phyloP scores from a whole-genome alignment of 2,113 vertebrate species.

The Trogon melanurus region DNA sequence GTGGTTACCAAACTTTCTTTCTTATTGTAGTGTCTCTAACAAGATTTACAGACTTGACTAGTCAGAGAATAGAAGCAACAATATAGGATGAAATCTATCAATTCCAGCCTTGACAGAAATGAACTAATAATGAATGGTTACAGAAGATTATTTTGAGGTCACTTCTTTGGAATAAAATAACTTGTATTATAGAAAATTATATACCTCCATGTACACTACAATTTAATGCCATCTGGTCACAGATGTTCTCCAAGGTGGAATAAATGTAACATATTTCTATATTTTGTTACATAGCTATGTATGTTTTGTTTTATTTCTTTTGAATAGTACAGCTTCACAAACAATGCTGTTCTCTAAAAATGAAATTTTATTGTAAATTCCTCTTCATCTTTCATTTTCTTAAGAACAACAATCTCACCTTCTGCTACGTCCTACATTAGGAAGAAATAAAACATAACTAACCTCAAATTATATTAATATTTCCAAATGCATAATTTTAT shows the following conservation, averaged over 20 bases:
- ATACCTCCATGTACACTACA: not conserved
- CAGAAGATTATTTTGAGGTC: not conserved
- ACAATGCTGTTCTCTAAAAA: not conserved
- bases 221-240: not conserved
- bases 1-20: not conserved
- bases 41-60: not conserved
- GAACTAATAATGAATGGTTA: not conserved
- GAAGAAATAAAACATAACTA: not conserved
- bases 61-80: not conserved
- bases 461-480: not conserved
- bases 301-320: not conserved
- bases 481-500: not conserved
- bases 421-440: not conserved
- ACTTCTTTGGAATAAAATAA: not conserved
- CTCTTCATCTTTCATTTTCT: not conserved
- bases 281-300: not conserved
- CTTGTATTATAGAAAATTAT: not conserved
- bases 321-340: not conserved
- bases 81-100: not conserved
- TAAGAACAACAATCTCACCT: not conserved
- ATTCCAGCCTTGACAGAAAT: not conserved
- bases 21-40: not conserved
- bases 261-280: not conserved
- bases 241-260: not conserved
- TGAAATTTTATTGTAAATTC: not conserved